Conservation (phyloP, 2,888 invertebrate genomes). For the Lepidochitona cinerea region DNA sequence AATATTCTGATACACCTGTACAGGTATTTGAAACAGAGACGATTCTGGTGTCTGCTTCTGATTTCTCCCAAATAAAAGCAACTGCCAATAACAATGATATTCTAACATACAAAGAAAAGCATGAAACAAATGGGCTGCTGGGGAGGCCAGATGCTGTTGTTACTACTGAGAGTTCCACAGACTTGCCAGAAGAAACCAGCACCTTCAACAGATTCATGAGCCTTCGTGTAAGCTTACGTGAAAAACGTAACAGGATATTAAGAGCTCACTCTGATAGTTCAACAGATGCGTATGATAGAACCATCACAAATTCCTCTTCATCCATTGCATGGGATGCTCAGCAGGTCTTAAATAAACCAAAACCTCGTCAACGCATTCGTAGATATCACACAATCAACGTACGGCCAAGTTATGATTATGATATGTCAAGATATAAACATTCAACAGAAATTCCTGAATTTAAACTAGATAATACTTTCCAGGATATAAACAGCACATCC, state of each 20-base stretch:
- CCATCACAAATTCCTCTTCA: too few relatives aligned
- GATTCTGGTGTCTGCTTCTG: neutral
- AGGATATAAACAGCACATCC: too few relatives aligned
- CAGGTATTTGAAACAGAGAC: neutral
- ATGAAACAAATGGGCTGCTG: neutral
- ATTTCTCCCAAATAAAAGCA: neutral
- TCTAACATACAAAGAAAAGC: neutral
- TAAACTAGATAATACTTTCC: too few relatives aligned
- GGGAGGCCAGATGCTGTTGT: neutral
- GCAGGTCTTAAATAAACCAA: too few relatives aligned
- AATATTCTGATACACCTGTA: neutral
- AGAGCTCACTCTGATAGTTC: neutral
- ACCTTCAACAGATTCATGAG: neutral
- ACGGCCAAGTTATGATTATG: neutral
- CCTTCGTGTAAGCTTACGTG: neutral
- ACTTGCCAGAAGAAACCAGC: neutral
- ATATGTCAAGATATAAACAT: too few relatives aligned
- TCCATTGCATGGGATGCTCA: too few relatives aligned
- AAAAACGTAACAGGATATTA: neutral
- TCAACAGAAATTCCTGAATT: too few relatives aligned
- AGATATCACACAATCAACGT: neutral
- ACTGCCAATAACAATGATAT: neutral
- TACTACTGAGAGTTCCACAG: neutral
- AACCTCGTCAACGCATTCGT: neutral
- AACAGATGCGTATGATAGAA: too few relatives aligned